These are phyloP conservation scores for Pogonomyrmex californicus DNA, from an alignment of 1,140 invertebrate genomes.

Conservation along the genomic window DNA sequence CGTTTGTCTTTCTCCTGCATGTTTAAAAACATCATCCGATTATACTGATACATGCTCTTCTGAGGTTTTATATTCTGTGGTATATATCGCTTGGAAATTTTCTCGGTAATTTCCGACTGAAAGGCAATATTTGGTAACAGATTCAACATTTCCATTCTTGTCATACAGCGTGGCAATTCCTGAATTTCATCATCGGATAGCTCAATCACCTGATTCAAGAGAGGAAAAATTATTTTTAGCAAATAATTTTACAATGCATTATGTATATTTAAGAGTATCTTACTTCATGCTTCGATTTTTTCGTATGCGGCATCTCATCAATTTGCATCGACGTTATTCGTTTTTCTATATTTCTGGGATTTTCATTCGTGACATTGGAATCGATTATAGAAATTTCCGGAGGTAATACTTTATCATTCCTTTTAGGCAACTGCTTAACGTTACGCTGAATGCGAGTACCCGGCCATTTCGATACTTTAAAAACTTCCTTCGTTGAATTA, in stretches of 20 bases:
- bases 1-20: conserved; percentile 58
- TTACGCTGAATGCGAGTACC: conserved; percentile 84
- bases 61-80: conserved; percentile 79
- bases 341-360: conserved; percentile 60
- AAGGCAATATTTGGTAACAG: conserved; percentile 82
- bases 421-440: conserved; percentile 83
- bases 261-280: conserved; percentile 54
- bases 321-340: conserved; percentile 31
- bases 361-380: conserved; percentile 35
- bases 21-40: conserved; percentile 68
- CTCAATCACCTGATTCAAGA: conserved; percentile 80
- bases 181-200: conserved; percentile 85
- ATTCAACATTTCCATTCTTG: conserved; percentile 83
- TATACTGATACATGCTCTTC: conserved; percentile 79
- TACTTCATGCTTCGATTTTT: conserved; percentile 81
- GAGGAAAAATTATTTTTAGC: conserved; percentile 26
- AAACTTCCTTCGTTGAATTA: conserved; percentile 3
- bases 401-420: conserved; percentile 76
- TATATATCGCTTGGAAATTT: conserved; percentile 79
- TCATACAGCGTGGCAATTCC: conserved; percentile 79
- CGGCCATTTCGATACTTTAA: conserved; percentile 76
- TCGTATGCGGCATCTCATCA: conserved; percentile 55
- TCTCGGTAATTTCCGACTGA: conserved; percentile 68
- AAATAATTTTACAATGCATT: conserved; percentile 44
- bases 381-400: conserved; percentile 65